Percentiles rank a stretch among this genome's conserved stretches.
Evolutionary conservation across 2,888 invertebrate species (phyloP).

Genomic region (Metacarcinus magister): DNA sequence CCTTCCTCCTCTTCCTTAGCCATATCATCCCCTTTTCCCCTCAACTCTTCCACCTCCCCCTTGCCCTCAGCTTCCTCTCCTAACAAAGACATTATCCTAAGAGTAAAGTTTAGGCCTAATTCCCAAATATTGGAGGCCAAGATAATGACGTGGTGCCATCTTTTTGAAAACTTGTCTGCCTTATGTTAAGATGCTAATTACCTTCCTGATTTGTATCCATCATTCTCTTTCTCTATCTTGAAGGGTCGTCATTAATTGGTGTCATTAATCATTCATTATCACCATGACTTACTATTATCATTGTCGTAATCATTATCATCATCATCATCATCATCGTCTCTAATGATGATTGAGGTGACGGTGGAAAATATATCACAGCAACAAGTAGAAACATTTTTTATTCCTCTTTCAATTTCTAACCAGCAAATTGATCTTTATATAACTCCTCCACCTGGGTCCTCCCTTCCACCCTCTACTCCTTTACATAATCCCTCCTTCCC

Average conservation of each 20-base stretch:
- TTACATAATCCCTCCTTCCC: background rate
- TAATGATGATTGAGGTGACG: no score
- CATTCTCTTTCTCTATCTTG: background rate
- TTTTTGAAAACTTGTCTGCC: constrained; percentile 54
- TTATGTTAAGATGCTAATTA: constrained; percentile 57
- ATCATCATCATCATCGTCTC: background rate
- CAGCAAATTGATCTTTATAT: no score
- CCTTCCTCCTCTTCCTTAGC: background rate
- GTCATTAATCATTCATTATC: no score
- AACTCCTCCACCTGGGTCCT: no score
- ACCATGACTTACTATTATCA: no score
- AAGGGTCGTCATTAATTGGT: no score
- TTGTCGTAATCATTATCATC: background rate
- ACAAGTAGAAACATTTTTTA: no score
- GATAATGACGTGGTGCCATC: constrained; percentile 67
- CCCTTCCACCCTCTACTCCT: no score
- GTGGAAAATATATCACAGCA: no score
- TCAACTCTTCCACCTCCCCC: background rate
- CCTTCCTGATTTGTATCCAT: background rate
- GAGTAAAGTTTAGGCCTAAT: constrained; percentile 70
- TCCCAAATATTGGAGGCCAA: constrained; percentile 59
- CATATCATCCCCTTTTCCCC: background rate
- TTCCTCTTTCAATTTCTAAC: no score
- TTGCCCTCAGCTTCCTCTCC: background rate
- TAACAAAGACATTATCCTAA: constrained; percentile 43